Evolutionary conservation across 2,888 invertebrate species (phyloP), one percentile per base, ranked within the genome.

Genomic region (Athrips mouffetella): DNA sequence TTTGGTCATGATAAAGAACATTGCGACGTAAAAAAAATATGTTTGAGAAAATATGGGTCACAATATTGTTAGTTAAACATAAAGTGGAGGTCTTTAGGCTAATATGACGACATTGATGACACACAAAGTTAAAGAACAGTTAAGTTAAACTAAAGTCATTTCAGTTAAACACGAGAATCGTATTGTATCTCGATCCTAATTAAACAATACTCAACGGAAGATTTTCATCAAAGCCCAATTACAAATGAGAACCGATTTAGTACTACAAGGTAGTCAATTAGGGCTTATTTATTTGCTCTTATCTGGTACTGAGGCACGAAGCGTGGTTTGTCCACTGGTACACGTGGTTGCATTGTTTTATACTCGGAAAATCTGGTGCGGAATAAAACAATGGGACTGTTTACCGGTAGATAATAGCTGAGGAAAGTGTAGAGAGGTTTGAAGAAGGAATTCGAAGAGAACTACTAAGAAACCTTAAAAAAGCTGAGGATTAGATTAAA

Each of bases 221-320:
- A 30, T 44, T 44, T n/a, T 44, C 44, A 30, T 25, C 67, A 51
- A 51, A 48, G 49, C 62, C 65, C 73, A 73, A 73, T 73, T 73
- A 67, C 70, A 65, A 65, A 64, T 66, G 70, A 68, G 67, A 68
- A 65, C 65, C 64, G 65, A 63, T 66, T 65, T 58, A 62, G 65
- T 67, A 62, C 67, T 68, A 76, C 71, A 73, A 76, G 77, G 74
- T 72, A 73, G 78, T 81, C 82, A 83, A 85, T 85, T 84, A 84
- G 79, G 62, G 71, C 62, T 80, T 76, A 82, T 82, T 80, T 82
- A 81, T 82, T 76, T 62, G 70, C 73, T 72, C 75, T 84, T 83
- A 84, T 82, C 82, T 80, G 66, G 53, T 58, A 65, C 66, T 67
- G 69, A 69, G 63, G 70, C 78, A 77, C 78, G 76, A 77, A 53